Base-by-base conservation (phyloP, 2,797 vertebrate species). In the Alcedo quadribrachys region DNA sequence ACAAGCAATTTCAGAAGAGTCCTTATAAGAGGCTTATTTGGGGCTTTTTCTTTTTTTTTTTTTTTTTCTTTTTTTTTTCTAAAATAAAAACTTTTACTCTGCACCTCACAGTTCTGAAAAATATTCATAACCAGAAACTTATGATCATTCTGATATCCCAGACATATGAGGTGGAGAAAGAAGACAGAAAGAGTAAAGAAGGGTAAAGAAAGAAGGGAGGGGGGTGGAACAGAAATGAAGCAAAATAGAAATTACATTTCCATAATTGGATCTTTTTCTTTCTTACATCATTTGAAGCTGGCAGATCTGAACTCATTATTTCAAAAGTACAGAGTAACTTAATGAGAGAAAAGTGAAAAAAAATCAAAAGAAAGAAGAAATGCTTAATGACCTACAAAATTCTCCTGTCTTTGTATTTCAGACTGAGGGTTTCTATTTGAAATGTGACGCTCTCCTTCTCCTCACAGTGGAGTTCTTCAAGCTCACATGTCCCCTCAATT, bases 121-220 rank as follows among this genome's bases (percentile, higher is more conserved):
- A 48, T 63, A 68, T n/a, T 65, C 5, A 51, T 51, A 81, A 58
- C 0, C 7, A 60, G 16, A 60, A 37, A 69, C 19, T 2, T n/a
- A 32, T 28, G 22, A 32, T 37, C 19, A 35, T 46, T 43, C 28
- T 43, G n/a, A 75, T 86, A 87, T 22, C 21, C 10, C 4, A 76
- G 35, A 69, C 5, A 3, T 32, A 5, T 5, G 5, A 57, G 11
- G 1, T 1, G 3, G 4, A 3, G 3, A 30, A 85, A 68, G 8
- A 51, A 71, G 25, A 6, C 4, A 85, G 12, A 63, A 75, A 50
- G 48, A 25, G 48, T 25, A 25, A 50, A 14, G 48, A 50, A 50
- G 4, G 5, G 1, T 7, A 50, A 40, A 12, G 15, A 65, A 81
- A 53, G 35, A 2, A 79, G 57, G 5, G 0, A 1, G 7, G 0